Evolutionary conservation across 2,113 vertebrate species (phyloP), one percentile per base, ranked within the genome.

Genomic region (Amia ocellicauda): DNA sequence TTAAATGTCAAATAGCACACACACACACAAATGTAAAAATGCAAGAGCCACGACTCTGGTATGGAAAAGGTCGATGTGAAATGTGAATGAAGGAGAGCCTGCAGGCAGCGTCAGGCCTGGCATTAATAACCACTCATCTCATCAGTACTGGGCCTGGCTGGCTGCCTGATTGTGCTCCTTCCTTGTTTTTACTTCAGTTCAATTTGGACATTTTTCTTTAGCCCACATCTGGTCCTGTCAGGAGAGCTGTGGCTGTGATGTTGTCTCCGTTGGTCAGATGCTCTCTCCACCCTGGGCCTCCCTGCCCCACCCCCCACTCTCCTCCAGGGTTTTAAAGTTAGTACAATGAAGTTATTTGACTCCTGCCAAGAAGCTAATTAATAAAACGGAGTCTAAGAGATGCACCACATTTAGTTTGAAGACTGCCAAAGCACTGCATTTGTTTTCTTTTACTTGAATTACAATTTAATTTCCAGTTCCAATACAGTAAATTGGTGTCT

Each of bases 1-100:
- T 31, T 40, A 27, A 63, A 52, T 52, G 52, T 63, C 60, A 20
- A 60, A 50, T 11, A 31, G 16, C 24, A 14, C 47, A 59, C 2
- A 53, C 58, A 57, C 29, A 56, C 2, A 58, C 42, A 43, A 22
- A 2, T 13, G 13, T 24, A 61, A 68, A 50, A 31, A 19, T 26
- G 27, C 29, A 58, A 58, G 31, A 40, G 11, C 10, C 8, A 10
- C 41, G 36, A 23, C 22, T 22, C 16, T 22, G 17, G 17, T 16
- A 23, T 55, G 26, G 17, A 24, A 42, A n/a, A 10, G 3, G 13
- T 13, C 20, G 17, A 3, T 24, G 14, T 13, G 7, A 58, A 23
- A 58, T 58, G 19, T 4, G 17, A 14, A 42, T 13, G 10, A n/a
- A 58, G 13, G 29, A 36, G 5, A 40, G 56, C 8, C 1, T n/a